Conservation (phyloP, 2,888 invertebrate genomes). For the Drosophila parthenogenetica region DNA sequence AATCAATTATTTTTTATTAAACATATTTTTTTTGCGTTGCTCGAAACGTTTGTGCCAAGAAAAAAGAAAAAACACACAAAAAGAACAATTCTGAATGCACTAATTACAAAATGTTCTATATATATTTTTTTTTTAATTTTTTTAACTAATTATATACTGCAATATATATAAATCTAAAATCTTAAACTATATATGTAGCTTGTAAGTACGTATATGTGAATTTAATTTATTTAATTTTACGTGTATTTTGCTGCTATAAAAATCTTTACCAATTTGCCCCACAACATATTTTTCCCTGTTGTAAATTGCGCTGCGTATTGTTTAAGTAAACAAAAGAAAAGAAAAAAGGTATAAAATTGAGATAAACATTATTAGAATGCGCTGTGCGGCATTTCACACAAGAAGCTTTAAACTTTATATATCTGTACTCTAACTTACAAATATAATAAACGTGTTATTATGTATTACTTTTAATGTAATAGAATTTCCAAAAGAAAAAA, state of each 20-base stretch:
- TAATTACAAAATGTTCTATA: slow-evolving; percentile 29
- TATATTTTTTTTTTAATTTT: slow-evolving; percentile 28
- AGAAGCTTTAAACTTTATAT: slow-evolving; percentile 64
- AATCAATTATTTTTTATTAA: slow-evolving; percentile 18
- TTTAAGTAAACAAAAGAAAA: slow-evolving; percentile 3
- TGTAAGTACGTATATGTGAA: slow-evolving; percentile 29
- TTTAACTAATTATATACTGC: slow-evolving; percentile 56
- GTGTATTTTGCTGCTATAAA: slow-evolving; percentile 18
- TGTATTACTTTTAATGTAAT: slow-evolving; percentile 29
- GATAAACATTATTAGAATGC: slow-evolving; percentile 39
- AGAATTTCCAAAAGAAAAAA: slow-evolving; percentile 23
- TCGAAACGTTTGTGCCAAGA: slow-evolving; percentile 67
- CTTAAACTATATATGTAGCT: slow-evolving; percentile 15
- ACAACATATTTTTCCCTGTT: slow-evolving; percentile 14
- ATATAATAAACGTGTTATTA: slow-evolving; percentile 36
- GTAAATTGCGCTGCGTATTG: slow-evolving; percentile 22
- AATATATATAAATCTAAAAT: slow-evolving; percentile 31
- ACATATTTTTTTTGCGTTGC: slow-evolving; percentile 35
- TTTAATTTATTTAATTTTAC: slow-evolving; percentile 31
- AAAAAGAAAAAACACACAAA: slow-evolving; percentile 5
- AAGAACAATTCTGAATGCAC: slow-evolving; percentile 27
- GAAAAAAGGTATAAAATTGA: neutral
- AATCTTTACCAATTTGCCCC: neutral
- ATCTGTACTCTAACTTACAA: slow-evolving; percentile 27
- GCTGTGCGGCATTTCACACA: slow-evolving; percentile 61